Conservation (phyloP, 2,888 invertebrate species). For the Lepidochrysops patricia region DNA sequence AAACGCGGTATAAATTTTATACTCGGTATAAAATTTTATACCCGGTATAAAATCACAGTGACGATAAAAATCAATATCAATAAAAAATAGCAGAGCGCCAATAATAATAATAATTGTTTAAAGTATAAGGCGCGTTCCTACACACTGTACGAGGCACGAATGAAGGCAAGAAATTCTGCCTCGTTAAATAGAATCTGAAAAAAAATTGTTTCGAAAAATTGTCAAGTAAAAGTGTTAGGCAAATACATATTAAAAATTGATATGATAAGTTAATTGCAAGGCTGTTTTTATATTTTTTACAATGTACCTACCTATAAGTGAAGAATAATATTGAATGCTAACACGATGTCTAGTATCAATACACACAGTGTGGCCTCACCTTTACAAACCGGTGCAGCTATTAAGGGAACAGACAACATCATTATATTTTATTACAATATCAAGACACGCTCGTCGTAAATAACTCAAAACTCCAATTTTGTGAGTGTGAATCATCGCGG, state of each 20-base stretch:
- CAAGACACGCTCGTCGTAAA: slow-evolving; percentile 7
- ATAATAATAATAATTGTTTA: background rate
- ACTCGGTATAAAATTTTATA: background rate
- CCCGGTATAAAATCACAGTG: background rate
- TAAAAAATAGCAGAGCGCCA: background rate
- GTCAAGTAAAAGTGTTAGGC: no score
- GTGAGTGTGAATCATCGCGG: slow-evolving; percentile 16
- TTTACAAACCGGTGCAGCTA: background rate
- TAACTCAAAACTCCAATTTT: slow-evolving; percentile 15
- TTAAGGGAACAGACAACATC: background rate
- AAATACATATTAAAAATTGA: no score
- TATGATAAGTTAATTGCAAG: no score
- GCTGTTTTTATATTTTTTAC: no score
- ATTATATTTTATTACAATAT: background rate
- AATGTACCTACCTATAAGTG: no score
- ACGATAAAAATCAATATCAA: background rate
- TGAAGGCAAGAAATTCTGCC: background rate
- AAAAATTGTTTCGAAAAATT: no score
- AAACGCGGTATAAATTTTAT: background rate
- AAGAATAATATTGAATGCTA: no score
- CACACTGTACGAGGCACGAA: background rate
- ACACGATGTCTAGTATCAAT: no score
- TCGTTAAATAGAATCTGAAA: no score
- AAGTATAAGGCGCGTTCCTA: background rate
- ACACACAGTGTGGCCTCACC: background rate